phyloP scores from a whole-genome alignment of 2,888 invertebrate genomes.

The Eretmocerus hayati region DNA sequence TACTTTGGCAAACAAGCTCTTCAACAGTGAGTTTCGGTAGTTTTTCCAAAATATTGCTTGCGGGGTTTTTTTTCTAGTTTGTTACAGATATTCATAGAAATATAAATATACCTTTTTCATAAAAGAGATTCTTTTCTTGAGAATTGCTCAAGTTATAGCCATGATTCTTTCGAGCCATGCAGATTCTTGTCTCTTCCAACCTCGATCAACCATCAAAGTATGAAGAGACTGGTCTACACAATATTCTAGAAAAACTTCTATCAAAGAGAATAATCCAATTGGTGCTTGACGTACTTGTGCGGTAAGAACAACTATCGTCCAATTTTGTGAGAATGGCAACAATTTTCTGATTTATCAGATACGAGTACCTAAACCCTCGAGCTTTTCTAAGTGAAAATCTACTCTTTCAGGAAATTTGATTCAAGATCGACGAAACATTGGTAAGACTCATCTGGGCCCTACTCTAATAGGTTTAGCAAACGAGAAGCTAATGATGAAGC shows the following conservation, averaged over 20 bases:
- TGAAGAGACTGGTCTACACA: constrained; percentile 1
- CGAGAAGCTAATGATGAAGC: background rate
- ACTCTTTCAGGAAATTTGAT: background rate
- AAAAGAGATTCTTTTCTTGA: constrained; percentile 6
- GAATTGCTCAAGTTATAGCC: background rate
- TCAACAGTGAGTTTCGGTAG: constrained; percentile 10
- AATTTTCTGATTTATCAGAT: constrained; percentile 1
- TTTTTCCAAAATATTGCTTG: constrained; percentile 18
- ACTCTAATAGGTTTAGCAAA: background rate
- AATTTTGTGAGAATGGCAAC: background rate
- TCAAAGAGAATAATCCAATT: background rate
- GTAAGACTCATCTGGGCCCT: background rate
- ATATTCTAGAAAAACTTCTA: constrained; percentile 16
- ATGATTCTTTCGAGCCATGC: too few relatives aligned
- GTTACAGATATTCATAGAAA: constrained; percentile 18
- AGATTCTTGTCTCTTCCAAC: too few relatives aligned
- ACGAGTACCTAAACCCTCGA: background rate
- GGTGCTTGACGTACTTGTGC: constrained; percentile 3
- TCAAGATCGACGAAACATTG: background rate
- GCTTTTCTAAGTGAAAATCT: background rate
- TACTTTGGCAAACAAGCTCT: constrained; percentile 19
- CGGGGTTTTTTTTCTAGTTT: constrained; percentile 4
- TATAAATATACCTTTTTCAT: constrained; percentile 11
- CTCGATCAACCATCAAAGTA: too few relatives aligned
- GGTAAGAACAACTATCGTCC: constrained; percentile 1